Base-by-base conservation (phyloP, 2,113 vertebrate species). In the Balaeniceps rex region DNA sequence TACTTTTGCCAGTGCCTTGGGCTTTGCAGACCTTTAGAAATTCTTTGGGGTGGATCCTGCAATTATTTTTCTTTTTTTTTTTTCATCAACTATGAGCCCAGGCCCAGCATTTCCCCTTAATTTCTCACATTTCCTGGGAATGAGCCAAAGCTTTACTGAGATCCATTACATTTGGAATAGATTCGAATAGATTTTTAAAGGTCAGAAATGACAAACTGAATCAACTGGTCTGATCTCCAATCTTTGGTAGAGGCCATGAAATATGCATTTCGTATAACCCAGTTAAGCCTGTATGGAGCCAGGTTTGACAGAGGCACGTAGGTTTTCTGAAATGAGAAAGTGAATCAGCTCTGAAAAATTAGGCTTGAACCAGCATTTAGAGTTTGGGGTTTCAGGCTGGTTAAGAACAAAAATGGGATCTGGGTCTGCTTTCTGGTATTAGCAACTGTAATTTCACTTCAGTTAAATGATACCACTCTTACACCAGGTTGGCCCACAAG, bases 191-290 rank as follows among this genome's bases (percentile, higher is more conserved):
- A 68, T 75, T 91, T 93, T 93, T 60, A 68, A 36, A 87, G 58
- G 47, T 38, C n/a, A 75, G 61, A 65, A 79, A 22, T 60, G 44
- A 49, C 34, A 84, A 84, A 79, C 4, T 24, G 44, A 52, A 91
- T 72, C 28, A 47, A 28, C 17, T 31, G 5, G 6, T 78, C 31
- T 88, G 36, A 70, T 44, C 12, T 71, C 38, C 24, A 75, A 1
- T 33, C 57, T 78, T 75, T 49, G 15, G 26, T 22, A 51, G 12
- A 81, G 9, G 55, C 29, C 19, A 61, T 46, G 38, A 92, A 78
- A 81, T 47, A 47, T 0, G 0, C 7, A 12, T 82, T 89, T 94
- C 0, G 0, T 57, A 23, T 19, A 79, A 63, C 26, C 52, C 44
- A 66, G 64, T 60, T 33, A 90, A 74, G 17, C 19, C 8, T 77